phyloP scores from a whole-genome alignment of 2,113 vertebrate species.

The Pelusios castaneus region DNA sequence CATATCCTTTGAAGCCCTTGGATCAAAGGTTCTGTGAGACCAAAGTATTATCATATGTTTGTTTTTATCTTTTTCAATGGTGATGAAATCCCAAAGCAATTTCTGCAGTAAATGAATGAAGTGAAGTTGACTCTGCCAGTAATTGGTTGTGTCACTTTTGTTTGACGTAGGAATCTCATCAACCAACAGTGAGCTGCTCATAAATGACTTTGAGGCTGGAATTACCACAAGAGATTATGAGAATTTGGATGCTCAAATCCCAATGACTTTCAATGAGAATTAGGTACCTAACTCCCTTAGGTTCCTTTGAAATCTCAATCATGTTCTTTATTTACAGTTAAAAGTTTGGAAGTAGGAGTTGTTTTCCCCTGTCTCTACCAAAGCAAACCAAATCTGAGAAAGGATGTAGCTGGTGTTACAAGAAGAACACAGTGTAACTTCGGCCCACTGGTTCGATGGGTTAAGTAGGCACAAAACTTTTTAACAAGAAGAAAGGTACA shows the following conservation, averaged over 20 bases:
- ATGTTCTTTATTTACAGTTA: not conserved
- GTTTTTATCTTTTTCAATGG: not conserved
- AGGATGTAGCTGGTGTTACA: no score
- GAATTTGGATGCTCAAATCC: not conserved
- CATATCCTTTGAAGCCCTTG: not conserved
- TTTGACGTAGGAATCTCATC: not conserved
- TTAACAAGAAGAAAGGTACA: no score
- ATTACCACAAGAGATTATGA: not conserved
- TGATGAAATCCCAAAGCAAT: not conserved
- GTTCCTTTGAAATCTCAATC: not conserved
- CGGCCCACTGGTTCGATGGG: no score
- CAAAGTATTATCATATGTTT: not conserved
- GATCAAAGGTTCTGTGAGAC: not conserved
- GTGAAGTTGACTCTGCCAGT: not conserved
- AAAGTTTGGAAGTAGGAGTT: not conserved
- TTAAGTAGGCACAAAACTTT: no score
- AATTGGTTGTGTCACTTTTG: not conserved
- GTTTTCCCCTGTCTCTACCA: not conserved
- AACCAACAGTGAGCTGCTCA: not conserved
- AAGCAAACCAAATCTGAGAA: not conserved
- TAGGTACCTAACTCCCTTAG: not conserved
- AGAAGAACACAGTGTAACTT: no score
- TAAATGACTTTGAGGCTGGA: not conserved
- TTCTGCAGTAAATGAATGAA: not conserved
- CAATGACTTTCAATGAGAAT: not conserved